Evolutionary conservation across 2,888 invertebrate genomes (phyloP).

Genomic region (Dasypogon diadema): DNA sequence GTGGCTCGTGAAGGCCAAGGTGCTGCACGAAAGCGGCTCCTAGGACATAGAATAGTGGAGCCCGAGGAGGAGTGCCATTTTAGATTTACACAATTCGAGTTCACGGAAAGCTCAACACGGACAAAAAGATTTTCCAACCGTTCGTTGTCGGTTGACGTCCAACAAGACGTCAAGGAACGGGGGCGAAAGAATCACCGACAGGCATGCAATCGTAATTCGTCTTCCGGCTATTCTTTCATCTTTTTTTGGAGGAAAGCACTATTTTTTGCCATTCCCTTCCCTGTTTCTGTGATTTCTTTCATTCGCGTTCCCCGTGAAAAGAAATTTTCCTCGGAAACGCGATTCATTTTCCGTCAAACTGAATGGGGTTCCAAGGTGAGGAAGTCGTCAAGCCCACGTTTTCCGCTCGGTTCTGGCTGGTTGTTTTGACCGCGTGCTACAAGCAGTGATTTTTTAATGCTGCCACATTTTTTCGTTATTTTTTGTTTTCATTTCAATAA

Average conservation of each 20-base stretch:
- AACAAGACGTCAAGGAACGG: background rate
- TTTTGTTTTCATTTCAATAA: constrained; percentile 5
- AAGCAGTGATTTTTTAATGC: constrained; percentile 8
- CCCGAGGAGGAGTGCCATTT: background rate
- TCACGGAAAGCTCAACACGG: background rate
- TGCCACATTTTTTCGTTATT: constrained; percentile 6
- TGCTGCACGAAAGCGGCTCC: background rate
- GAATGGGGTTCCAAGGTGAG: constrained; percentile 38
- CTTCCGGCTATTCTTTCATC: constrained; percentile 19
- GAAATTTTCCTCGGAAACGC: background rate
- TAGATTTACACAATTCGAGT: background rate
- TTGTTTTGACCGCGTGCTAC: background rate
- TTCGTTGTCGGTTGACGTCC: background rate
- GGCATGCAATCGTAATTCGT: constrained; percentile 40
- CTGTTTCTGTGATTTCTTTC: background rate
- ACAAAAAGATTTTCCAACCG: background rate
- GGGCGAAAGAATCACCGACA: constrained; percentile 21
- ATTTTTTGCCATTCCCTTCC: constrained; percentile 14
- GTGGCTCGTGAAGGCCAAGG: constrained; percentile 23
- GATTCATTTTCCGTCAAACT: background rate
- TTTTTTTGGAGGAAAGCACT: constrained; percentile 11
- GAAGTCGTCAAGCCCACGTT: constrained; percentile 41
- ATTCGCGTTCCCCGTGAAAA: background rate
- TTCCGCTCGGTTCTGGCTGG: constrained; percentile 8
- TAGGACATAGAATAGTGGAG: background rate